phyloP scores from a whole-genome alignment of 2,888 invertebrate species.

The Lumbricus terrestris region DNA sequence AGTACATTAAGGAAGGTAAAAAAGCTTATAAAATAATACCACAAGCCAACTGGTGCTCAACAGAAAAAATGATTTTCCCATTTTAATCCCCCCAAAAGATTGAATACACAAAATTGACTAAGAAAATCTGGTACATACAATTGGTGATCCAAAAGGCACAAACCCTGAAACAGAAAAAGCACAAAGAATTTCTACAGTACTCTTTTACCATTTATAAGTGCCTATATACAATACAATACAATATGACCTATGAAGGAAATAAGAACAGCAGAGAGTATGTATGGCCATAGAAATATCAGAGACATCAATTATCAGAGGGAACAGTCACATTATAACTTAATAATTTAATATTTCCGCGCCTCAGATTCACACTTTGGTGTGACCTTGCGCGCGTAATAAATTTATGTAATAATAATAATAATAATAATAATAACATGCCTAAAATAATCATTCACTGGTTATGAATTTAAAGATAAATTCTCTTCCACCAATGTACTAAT shows the following conservation, averaged over 20 bases:
- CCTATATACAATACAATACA: too few relatives aligned
- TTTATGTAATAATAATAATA: too few relatives aligned
- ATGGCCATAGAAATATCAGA: not conserved
- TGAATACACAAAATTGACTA: not conserved
- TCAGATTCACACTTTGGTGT: too few relatives aligned
- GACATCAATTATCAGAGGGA: not conserved
- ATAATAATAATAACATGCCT: too few relatives aligned
- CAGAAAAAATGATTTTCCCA: not conserved
- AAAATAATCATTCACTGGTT: too few relatives aligned
- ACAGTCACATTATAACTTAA: too few relatives aligned
- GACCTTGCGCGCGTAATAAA: too few relatives aligned
- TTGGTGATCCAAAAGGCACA: constrained; percentile 62
- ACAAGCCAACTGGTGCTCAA: not conserved
- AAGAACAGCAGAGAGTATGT: not conserved
- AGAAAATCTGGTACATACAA: constrained; percentile 48
- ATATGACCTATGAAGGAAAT: not conserved
- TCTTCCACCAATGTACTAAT: too few relatives aligned
- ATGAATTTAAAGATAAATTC: too few relatives aligned
- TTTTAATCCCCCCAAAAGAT: not conserved
- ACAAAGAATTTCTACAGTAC: not conserved
- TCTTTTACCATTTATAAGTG: not conserved
- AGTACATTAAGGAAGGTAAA: not conserved
- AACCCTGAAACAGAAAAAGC: constrained; percentile 50
- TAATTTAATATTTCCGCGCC: too few relatives aligned
- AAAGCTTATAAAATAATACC: not conserved